These are phyloP conservation scores for Eulemur macaco DNA, from an alignment of 2,113 vertebrate genomes.

Conservation along the genomic window DNA sequence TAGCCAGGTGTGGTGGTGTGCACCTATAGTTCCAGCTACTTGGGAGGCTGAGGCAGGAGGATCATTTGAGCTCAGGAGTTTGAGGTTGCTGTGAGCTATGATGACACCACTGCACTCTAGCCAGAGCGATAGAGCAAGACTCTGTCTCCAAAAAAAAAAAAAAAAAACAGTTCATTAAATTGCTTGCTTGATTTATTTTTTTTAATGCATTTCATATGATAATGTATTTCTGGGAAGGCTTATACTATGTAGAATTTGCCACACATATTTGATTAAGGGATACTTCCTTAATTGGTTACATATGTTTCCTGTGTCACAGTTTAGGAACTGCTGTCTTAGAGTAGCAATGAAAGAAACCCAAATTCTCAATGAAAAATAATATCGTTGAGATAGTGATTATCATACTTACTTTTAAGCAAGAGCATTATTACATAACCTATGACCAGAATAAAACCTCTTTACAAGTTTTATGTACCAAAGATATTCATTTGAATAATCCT, in stretches of 20 bases:
- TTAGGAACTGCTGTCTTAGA: neutral
- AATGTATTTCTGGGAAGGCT: neutral
- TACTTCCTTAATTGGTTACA: conserved; percentile 20
- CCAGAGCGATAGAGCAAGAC: too few relatives aligned
- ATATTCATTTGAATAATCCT: neutral
- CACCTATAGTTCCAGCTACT: too few relatives aligned
- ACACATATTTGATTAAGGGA: conserved; percentile 39
- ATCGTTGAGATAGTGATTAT: neutral
- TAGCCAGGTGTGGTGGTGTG: too few relatives aligned
- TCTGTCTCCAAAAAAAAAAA: too few relatives aligned
- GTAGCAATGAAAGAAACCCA: neutral
- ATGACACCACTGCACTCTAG: too few relatives aligned
- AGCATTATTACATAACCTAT: neutral
- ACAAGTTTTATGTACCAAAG: conserved; percentile 3
- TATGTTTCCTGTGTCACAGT: neutral
- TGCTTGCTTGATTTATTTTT: conserved; percentile 1
- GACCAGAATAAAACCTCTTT: neutral
- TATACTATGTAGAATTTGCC: neutral
- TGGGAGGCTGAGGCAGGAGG: too few relatives aligned
- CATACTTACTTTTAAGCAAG: neutral
- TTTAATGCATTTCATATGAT: conserved; percentile 14
- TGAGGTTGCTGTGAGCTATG: too few relatives aligned
- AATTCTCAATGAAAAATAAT: conserved; percentile 18
- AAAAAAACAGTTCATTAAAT: neutral
- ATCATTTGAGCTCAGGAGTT: too few relatives aligned